Percentiles rank a stretch among this genome's conserved stretches.
Conservation (phyloP, 2,113 vertebrate species). For the Seriola rivoliana region DNA sequence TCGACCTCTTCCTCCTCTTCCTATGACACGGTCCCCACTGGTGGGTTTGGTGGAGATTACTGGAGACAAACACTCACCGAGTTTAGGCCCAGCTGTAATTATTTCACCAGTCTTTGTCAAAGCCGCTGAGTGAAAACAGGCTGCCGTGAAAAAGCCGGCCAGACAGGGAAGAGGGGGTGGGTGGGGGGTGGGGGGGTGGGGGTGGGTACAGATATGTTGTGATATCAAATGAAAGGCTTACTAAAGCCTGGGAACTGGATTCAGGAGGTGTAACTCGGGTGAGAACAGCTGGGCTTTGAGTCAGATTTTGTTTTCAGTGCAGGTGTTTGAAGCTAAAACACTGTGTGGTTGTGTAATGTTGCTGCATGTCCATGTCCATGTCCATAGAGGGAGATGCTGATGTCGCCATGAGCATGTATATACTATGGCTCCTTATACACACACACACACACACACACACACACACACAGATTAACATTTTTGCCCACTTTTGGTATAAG, state of each 20-base stretch:
- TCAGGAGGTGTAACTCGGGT: conserved; percentile 60
- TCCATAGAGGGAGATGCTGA: conserved; percentile 21
- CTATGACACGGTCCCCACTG: conserved; percentile 78
- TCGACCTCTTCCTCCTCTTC: conserved; percentile 83
- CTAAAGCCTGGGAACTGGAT: conserved; percentile 79
- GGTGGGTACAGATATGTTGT: conserved; percentile 72
- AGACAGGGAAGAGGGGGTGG: conserved; percentile 50
- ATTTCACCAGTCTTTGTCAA: conserved; percentile 84
- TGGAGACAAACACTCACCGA: conserved; percentile 70
- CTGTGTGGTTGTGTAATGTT: neutral
- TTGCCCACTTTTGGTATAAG: conserved; percentile 36
- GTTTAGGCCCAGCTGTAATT: conserved; percentile 79
- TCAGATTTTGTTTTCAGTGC: conserved; percentile 41
- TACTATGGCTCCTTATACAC: neutral
- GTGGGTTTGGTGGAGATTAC: conserved; percentile 68
- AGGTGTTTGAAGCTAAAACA: conserved; percentile 60
- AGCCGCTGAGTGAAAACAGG: conserved; percentile 79
- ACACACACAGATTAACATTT: conserved; percentile 16
- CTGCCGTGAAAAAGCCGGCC: conserved; percentile 69
- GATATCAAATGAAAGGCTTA: conserved; percentile 82
- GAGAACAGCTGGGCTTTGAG: conserved; percentile 67
- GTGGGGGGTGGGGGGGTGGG: neutral
- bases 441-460: conserved; percentile 3
- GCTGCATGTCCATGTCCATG: neutral
- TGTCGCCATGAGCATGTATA: neutral